These are phyloP conservation scores for Bombus breviceps DNA, from an alignment of 1,140 invertebrate species.

Conservation along the genomic window DNA sequence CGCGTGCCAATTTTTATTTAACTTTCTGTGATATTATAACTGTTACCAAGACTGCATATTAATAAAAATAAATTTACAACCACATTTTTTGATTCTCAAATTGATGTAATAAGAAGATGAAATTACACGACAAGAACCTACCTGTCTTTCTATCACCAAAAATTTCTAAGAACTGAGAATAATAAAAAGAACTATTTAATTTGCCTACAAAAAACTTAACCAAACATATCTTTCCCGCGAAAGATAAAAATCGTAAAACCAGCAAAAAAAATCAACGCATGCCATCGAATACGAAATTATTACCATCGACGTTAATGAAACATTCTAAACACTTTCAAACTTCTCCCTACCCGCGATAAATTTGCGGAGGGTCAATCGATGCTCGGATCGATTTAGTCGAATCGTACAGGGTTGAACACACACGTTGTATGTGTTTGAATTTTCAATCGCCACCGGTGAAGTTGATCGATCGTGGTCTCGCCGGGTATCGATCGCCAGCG, in stretches of 20 bases:
- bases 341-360: not conserved
- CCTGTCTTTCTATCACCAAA: too few species aligned
- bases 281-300: not conserved
- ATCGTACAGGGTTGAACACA: not conserved
- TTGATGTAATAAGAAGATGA: too few species aligned
- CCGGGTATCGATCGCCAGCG: conserved; percentile 20
- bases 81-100: too few species aligned
- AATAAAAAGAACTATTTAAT: too few species aligned
- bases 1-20: conserved; percentile 3
- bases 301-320: not conserved
- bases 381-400: not conserved
- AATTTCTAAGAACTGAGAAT: too few species aligned
- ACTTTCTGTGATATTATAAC: not conserved
- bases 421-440: not conserved
- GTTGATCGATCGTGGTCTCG: conserved; percentile 34
- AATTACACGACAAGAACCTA: too few species aligned
- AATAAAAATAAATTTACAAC: too few species aligned
- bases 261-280: too few species aligned
- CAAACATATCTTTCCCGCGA: too few species aligned
- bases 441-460: conserved; percentile 13
- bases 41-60: not conserved
- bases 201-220: too few species aligned
- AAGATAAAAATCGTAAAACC: too few species aligned
- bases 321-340: not conserved
- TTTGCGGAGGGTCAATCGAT: conserved; percentile 7